Evolutionary conservation across 1,140 invertebrate genomes (phyloP).

Genomic region (Druon quercuslanigerum): DNA sequence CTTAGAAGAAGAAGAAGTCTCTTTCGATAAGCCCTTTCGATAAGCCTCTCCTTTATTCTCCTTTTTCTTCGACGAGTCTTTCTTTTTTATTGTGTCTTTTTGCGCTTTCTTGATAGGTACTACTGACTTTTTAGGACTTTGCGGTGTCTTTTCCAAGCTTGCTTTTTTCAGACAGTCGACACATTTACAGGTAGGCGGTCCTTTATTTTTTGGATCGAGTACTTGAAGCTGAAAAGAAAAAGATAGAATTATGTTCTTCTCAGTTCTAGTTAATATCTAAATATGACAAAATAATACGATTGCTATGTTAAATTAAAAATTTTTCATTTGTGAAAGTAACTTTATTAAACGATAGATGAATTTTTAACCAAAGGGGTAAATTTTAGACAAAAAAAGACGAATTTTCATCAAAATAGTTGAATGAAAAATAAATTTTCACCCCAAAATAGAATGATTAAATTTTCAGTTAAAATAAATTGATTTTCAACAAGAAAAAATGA

Average conservation of each 20-base stretch:
- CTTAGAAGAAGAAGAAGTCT: not conserved
- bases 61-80: conserved; percentile 32
- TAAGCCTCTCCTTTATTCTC: not conserved
- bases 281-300: too few species aligned
- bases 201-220: conserved; percentile 72
- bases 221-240: conserved; percentile 64
- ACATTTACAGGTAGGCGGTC: conserved; percentile 67
- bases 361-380: too few species aligned
- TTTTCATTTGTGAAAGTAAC: too few species aligned
- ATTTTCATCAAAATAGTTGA: too few species aligned
- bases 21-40: not conserved
- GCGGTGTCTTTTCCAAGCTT: conserved; percentile 43
- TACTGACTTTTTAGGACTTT: conserved; percentile 34
- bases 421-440: too few species aligned
- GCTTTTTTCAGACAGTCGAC: conserved; percentile 66
- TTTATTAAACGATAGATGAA: too few species aligned
- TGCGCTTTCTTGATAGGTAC: not conserved
- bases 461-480: too few species aligned
- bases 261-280: too few species aligned
- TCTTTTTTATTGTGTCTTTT: conserved; percentile 10
- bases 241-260: conserved; percentile 16
- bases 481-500: too few species aligned
- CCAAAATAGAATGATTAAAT: too few species aligned
- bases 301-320: too few species aligned
- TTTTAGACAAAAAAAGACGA: too few species aligned